Percentiles rank a stretch among this genome's conserved stretches.
Evolutionary conservation across 2,888 invertebrate species (phyloP).

Genomic region (Scaptomyza reducta): DNA sequence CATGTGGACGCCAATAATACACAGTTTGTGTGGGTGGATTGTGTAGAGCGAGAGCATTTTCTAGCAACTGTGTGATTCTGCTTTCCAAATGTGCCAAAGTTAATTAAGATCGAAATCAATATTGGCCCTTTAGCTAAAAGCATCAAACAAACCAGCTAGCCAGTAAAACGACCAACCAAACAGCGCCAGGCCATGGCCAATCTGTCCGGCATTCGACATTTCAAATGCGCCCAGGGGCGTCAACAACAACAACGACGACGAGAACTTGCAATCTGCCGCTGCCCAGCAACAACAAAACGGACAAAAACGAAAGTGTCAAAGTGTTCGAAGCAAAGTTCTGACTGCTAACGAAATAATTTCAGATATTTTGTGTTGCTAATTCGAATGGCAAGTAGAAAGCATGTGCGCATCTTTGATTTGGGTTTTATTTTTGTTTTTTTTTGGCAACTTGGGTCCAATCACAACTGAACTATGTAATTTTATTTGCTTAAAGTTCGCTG

Average conservation of each 20-base stretch:
- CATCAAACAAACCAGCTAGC: slow-evolving; percentile 70
- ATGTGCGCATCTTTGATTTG: slow-evolving; percentile 35
- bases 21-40: slow-evolving; percentile 1
- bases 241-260: slow-evolving; percentile 32
- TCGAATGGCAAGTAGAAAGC: slow-evolving; percentile 49
- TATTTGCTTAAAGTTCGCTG: slow-evolving; percentile 70
- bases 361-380: slow-evolving; percentile 80
- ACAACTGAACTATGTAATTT: slow-evolving; percentile 70
- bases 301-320: slow-evolving; percentile 74
- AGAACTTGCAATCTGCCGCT: slow-evolving; percentile 55
- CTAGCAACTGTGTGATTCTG: slow-evolving; percentile 56
- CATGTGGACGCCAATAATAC: slow-evolving; percentile 10
- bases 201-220: slow-evolving; percentile 57
- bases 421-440: not conserved
- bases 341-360: slow-evolving; percentile 75
- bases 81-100: slow-evolving; percentile 82
- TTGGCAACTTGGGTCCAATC: slow-evolving; percentile 20
- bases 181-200: slow-evolving; percentile 39
- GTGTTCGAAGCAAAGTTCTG: slow-evolving; percentile 67
- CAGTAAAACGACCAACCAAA: slow-evolving; percentile 5
- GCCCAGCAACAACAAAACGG: slow-evolving; percentile 31
- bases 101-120: slow-evolving; percentile 83
- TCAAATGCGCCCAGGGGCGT: slow-evolving; percentile 68
- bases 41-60: not conserved
- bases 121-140: slow-evolving; percentile 81